Percentiles rank a stretch among this genome's conserved stretches.
phyloP scores from a whole-genome alignment of 2,888 invertebrate species.

The Brachycybe producta region DNA sequence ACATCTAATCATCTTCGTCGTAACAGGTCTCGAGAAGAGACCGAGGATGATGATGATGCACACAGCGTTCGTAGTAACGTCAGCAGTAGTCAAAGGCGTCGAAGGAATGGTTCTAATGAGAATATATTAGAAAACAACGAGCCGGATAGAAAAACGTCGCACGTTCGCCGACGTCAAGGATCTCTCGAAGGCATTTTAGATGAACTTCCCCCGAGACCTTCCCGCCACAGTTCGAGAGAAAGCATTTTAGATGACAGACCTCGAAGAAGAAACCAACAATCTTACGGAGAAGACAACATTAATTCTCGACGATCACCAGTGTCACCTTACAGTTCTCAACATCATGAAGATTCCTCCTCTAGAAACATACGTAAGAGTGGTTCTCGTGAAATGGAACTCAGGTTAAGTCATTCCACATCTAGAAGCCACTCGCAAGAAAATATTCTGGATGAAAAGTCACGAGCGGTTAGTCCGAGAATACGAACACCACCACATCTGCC shows the following conservation, averaged over 20 bases:
- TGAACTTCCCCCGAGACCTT: constrained; percentile 10
- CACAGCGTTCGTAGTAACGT: not conserved
- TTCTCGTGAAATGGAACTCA: not conserved
- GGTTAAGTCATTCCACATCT: not conserved
- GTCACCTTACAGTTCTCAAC: constrained; percentile 3
- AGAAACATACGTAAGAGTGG: not conserved
- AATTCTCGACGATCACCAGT: not conserved
- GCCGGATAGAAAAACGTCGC: not conserved
- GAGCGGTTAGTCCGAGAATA: too few relatives aligned
- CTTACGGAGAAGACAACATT: not conserved
- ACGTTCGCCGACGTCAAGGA: constrained; percentile 1
- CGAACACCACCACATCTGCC: too few relatives aligned
- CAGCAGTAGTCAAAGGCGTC: not conserved
- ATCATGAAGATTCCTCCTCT: not conserved
- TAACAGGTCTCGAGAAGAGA: not conserved
- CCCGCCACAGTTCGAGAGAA: constrained; percentile 5
- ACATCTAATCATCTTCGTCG: not conserved
- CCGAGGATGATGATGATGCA: not conserved
- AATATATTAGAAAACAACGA: not conserved
- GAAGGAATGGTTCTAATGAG: constrained; percentile 4
- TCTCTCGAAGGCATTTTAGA: constrained; percentile 7
- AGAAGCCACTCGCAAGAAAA: constrained; percentile 3
- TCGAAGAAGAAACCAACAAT: not conserved
- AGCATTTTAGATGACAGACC: constrained; percentile 15
- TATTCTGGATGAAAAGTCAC: not conserved